These are phyloP conservation scores for Corythucha ciliata DNA, from an alignment of 2,888 invertebrate genomes.

Conservation along the genomic window DNA sequence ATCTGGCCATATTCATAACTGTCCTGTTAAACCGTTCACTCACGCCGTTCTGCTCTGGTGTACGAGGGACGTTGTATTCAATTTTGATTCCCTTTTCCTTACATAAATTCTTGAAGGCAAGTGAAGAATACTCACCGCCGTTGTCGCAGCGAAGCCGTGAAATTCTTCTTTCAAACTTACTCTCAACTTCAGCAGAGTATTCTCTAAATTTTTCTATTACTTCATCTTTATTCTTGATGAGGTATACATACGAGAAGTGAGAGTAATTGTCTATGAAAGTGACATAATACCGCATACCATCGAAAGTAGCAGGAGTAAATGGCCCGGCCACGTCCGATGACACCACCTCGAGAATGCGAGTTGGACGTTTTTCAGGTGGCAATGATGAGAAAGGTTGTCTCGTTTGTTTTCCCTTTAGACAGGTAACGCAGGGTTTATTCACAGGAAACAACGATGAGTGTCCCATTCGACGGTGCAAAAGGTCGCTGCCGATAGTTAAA, in stretches of 20 bases:
- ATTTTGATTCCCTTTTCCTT: constrained; percentile 1
- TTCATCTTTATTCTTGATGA: constrained; percentile 3
- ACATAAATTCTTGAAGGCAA: neutral
- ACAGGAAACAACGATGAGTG: neutral
- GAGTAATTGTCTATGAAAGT: constrained; percentile 8
- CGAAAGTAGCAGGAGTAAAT: neutral
- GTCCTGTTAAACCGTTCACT: constrained; percentile 9
- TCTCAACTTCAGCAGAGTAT: neutral
- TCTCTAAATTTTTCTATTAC: neutral
- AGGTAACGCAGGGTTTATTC: constrained; percentile 1
- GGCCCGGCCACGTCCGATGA: neutral
- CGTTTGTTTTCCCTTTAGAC: constrained; percentile 7
- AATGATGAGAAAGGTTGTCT: neutral
- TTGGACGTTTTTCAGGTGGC: neutral
- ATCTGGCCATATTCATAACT: neutral
- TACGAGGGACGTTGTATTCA: constrained; percentile 1
- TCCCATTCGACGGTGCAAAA: constrained; percentile 6
- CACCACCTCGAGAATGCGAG: neutral
- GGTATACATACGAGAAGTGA: neutral
- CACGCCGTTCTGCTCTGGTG: constrained; percentile 13
- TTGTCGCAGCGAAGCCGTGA: neutral
- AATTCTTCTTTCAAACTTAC: neutral
- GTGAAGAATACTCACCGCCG: constrained; percentile 4
- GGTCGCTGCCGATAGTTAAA: too few species aligned
- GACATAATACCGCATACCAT: constrained; percentile 11